These are phyloP conservation scores for Patella caerulea DNA, from an alignment of 2,888 invertebrate species.

Conservation along the genomic window DNA sequence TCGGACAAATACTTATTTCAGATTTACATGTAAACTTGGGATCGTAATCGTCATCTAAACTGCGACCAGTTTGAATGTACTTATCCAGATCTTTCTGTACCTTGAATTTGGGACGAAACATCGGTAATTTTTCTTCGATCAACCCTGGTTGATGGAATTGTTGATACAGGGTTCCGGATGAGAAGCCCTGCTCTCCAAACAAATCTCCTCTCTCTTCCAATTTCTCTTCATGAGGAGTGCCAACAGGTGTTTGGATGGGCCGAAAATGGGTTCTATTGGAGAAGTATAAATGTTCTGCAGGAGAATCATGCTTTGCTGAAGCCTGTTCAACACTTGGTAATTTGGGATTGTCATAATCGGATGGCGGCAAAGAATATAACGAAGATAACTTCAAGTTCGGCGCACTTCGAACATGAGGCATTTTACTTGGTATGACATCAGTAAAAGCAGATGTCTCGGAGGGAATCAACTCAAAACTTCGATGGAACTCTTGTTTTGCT, in stretches of 20 bases:
- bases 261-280: slow-evolving; percentile 87
- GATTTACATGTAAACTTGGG: neutral
- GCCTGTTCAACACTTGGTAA: slow-evolving; percentile 15
- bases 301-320: slow-evolving; percentile 53
- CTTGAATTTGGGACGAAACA: slow-evolving; percentile 80
- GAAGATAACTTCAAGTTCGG: slow-evolving; percentile 43
- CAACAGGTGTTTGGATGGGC: slow-evolving; percentile 77
- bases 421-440: slow-evolving; percentile 51
- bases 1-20: neutral
- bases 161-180: slow-evolving; percentile 49
- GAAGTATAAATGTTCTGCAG: slow-evolving; percentile 81
- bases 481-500: slow-evolving; percentile 41
- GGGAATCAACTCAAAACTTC: slow-evolving; percentile 50
- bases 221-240: slow-evolving; percentile 25
- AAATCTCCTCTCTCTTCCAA: slow-evolving; percentile 42
- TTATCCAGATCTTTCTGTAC: slow-evolving; percentile 74
- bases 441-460: slow-evolving; percentile 63
- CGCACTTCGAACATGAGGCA: slow-evolving; percentile 58
- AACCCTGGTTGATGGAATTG: slow-evolving; percentile 38
- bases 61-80: slow-evolving; percentile 75
- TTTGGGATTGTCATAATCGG: neutral
- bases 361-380: neutral
- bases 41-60: slow-evolving; percentile 21
- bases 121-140: slow-evolving; percentile 37
- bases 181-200: slow-evolving; percentile 51